A percentile compares a stretch with the other conserved stretches of the same genome.
Evolutionary conservation across 2,113 vertebrate genomes (phyloP).

Genomic region (Porphyrio hochstetteri): DNA sequence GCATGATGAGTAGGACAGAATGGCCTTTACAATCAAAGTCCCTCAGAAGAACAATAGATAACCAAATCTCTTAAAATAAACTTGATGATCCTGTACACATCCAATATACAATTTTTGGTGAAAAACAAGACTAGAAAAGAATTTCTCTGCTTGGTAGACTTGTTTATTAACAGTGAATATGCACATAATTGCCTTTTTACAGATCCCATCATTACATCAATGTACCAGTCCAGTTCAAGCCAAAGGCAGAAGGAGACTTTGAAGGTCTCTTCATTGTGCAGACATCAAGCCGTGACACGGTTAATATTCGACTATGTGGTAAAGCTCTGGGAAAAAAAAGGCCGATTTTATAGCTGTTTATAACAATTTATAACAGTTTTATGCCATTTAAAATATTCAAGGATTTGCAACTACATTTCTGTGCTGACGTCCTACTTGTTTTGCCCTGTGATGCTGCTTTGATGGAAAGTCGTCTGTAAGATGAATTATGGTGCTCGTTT

Average conservation of each 20-base stretch:
- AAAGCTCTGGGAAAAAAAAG: constrained; percentile 74
- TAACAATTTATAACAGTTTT: constrained; percentile 8
- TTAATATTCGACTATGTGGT: constrained; percentile 84
- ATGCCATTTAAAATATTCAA: not conserved
- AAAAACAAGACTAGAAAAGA: not conserved
- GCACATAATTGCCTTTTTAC: not conserved
- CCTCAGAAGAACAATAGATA: not conserved
- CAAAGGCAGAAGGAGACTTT: constrained; percentile 78
- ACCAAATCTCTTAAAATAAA: not conserved
- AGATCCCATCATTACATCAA: constrained; percentile 94
- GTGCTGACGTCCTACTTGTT: constrained; percentile 39
- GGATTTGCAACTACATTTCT: constrained; percentile 7
- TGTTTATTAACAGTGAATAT: not conserved
- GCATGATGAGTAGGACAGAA: not conserved
- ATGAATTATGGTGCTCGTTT: constrained; percentile 52
- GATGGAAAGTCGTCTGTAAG: constrained; percentile 62
- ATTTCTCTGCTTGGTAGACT: not conserved
- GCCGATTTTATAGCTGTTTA: not conserved
- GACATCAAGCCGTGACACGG: constrained; percentile 73
- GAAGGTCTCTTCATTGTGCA: constrained; percentile 81
- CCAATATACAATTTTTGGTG: not conserved
- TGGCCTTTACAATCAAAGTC: not conserved
- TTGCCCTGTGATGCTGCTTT: constrained; percentile 62
- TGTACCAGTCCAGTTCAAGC: constrained; percentile 92
- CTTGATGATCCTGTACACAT: not conserved